Evolutionary conservation across 2,888 invertebrate species (phyloP).

Genomic region (Drosophila multiciliata): DNA sequence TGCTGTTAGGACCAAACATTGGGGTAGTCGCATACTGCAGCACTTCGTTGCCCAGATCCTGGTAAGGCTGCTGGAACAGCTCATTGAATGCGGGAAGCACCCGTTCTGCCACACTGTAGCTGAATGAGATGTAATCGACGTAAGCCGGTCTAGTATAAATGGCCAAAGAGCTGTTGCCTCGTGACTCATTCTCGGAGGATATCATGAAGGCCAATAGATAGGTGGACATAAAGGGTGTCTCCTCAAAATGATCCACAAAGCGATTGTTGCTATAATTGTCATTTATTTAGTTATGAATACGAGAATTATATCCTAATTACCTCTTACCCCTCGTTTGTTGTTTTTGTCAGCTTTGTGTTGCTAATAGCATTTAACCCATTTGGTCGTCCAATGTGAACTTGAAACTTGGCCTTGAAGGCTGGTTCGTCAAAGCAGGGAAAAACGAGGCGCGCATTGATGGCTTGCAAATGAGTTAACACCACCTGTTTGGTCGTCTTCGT

Average conservation of each 20-base stretch:
- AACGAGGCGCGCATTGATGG: constrained; percentile 88
- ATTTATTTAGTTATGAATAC: not conserved
- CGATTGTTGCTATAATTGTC: constrained; percentile 52
- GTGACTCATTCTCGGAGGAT: constrained; percentile 86
- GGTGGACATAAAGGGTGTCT: constrained; percentile 89
- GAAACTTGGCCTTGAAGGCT: constrained; percentile 88
- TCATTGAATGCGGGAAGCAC: constrained; percentile 85
- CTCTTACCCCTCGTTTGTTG: constrained; percentile 58
- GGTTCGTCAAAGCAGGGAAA: constrained; percentile 93
- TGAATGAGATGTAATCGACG: constrained; percentile 88
- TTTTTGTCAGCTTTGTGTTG: constrained; percentile 64
- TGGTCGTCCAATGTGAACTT: constrained; percentile 87
- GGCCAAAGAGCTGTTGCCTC: constrained; percentile 71
- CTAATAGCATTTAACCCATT: constrained; percentile 78
- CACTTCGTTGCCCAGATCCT: constrained; percentile 86
- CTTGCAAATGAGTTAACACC: constrained; percentile 88
- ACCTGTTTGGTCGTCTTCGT: constrained; percentile 80
- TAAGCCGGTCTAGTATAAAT: constrained; percentile 90
- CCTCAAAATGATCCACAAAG: constrained; percentile 69
- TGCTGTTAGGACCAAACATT: constrained; percentile 91
- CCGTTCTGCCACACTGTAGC: constrained; percentile 83
- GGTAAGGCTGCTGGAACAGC: constrained; percentile 90
- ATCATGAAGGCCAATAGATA: constrained; percentile 94
- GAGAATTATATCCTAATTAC: not conserved
- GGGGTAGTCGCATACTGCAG: constrained; percentile 92